Percentiles rank a stretch among this genome's conserved stretches.
Evolutionary conservation across 2,113 vertebrate species (phyloP).

Genomic region (Gasterosteus nipponicus): DNA sequence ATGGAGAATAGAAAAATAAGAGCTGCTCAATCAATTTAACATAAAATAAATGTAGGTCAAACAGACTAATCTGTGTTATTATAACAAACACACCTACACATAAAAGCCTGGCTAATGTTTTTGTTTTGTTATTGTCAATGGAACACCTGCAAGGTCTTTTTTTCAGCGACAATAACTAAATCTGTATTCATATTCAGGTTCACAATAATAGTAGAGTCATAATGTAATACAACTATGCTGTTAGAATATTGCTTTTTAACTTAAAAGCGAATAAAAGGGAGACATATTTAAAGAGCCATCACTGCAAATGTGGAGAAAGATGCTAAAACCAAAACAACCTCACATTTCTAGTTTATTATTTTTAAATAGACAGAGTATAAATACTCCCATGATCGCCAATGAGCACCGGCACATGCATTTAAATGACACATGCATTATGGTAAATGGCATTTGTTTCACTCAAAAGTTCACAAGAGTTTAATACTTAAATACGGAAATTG

Average conservation of each 20-base stretch:
- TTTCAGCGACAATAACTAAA: neutral
- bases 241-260: constrained; percentile 27
- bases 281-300: constrained; percentile 12
- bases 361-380: constrained; percentile 8
- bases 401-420: too few relatives aligned
- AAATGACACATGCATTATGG: neutral
- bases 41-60: constrained; percentile 4
- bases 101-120: neutral
- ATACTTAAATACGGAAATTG: neutral
- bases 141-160: constrained; percentile 19
- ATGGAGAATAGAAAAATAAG: too few relatives aligned
- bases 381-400: neutral
- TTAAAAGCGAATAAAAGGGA: constrained; percentile 30
- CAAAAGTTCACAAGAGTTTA: neutral
- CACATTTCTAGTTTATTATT: neutral
- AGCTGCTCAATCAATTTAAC: constrained; percentile 1
- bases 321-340: constrained; percentile 12
- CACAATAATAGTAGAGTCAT: constrained; percentile 30
- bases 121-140: neutral
- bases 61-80: neutral
- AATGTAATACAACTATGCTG: constrained; percentile 35
- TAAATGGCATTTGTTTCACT: neutral
- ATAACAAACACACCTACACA: neutral
- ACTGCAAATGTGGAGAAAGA: neutral
- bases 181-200: constrained; percentile 25